A percentile compares a stretch with the other conserved stretches of the same genome.
Evolutionary conservation across 2,888 invertebrate genomes (phyloP).

Genomic region (Artemia sp.): DNA sequence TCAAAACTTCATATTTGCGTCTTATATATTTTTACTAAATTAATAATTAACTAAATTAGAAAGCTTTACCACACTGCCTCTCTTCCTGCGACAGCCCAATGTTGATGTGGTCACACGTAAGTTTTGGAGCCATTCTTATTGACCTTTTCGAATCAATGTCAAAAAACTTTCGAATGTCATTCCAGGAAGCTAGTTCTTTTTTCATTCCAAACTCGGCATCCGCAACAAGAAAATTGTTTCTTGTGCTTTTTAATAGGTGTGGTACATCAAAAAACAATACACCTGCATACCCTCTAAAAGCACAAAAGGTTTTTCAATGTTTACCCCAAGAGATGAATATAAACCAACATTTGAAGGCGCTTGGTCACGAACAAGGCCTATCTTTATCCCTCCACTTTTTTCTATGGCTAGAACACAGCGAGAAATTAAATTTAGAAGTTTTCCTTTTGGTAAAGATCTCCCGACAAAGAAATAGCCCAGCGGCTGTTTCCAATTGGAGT

Average conservation of each 20-base stretch:
- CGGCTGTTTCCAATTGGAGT: constrained; percentile 9
- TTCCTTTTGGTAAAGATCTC: neutral
- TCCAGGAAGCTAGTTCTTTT: constrained; percentile 6
- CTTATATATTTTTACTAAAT: too few species aligned
- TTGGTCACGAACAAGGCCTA: constrained; percentile 5
- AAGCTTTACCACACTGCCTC: too few species aligned
- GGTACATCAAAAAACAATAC: constrained; percentile 1
- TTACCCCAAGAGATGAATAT: neutral
- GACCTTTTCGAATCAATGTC: neutral
- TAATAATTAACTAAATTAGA: too few species aligned
- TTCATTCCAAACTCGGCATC: constrained; percentile 5
- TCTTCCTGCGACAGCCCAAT: neutral
- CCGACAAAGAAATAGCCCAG: constrained; percentile 10
- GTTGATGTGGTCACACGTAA: neutral
- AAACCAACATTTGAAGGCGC: constrained; percentile 6
- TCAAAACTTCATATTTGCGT: too few species aligned
- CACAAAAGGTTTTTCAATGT: constrained; percentile 4
- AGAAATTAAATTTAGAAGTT: constrained; percentile 1
- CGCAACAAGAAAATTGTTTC: neutral
- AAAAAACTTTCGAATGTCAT: neutral
- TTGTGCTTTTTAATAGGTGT: constrained; percentile 13
- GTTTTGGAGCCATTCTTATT: constrained; percentile 10
- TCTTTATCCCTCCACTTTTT: neutral
- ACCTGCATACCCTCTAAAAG: constrained; percentile 7
- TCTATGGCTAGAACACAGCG: neutral